Base-by-base conservation (phyloP, 1,140 invertebrate species). In the Bursaphelenchus mucronatus region DNA sequence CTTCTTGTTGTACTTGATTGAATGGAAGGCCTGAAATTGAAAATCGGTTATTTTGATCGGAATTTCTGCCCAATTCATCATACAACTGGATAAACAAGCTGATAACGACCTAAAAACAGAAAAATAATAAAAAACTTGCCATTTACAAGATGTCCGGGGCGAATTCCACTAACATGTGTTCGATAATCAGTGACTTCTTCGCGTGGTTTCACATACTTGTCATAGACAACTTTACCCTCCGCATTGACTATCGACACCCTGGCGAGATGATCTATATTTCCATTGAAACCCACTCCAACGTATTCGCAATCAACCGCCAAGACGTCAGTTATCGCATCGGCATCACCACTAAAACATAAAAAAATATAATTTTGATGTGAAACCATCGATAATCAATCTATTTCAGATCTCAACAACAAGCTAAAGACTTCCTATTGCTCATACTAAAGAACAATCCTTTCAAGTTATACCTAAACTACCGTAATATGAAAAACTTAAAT, bases 241-340 rank as follows among this genome's bases (percentile, higher is more conserved):
- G 87, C 86, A 83, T 96, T 95, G 0, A 97, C 94, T 57, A 97
- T 85, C 0, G 92, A 95, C 0, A 96, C 89, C 66, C 93, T 82
- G 0, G 91, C 93, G 13, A 57, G 21, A 30, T 46, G 44, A 52
- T 69, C 55, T 30, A 91, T 89, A 10, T 83, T 83, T 0, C 90
- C 90, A 47, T 82, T 76, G 43, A 65, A 58, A 0, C 91, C 91
- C 39, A 91, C 87, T 0, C 93, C 93, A 0, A 97, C 93, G 90
- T 96, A 96, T 82, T 97, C 94, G 82, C 94, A 97, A 82, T 97
- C 94, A 80, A 97, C 89, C 0, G 89, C 91, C 49, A 96, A 40
- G 8, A 78, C 44, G 19, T 74, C 39, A 15, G 21, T 70, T 6
- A 69, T 71, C 13, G 30, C 30, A 30, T 30, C 5, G 30, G 30